Evolutionary conservation across 2,888 invertebrate genomes (phyloP), one percentile per base, ranked within the genome.

Genomic region (Yponomeuta evonymella): DNA sequence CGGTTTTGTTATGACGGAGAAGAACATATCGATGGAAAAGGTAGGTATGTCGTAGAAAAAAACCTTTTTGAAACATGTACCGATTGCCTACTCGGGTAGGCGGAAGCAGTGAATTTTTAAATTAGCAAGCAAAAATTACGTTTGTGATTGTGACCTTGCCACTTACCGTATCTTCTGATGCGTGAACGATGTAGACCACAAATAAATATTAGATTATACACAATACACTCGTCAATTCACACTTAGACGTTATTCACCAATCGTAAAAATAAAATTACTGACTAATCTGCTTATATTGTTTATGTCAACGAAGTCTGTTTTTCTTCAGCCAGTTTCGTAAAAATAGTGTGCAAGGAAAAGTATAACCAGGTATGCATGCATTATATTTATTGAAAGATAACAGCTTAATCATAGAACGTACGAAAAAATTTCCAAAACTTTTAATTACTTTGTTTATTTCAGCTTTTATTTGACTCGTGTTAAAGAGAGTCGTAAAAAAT

Each of bases 1-100:
- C 10, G 92, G 84, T 67, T 91, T 87, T 78, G 84, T 86, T 74
- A 79, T 86, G 79, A 82, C 86, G 5, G 91, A 90, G 74, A 86
- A 88, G 78, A 82, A 83, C 78, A 75, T 80, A 71, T 84, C 81
- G 83, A 77, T 76, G 72, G 76, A 76, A 72, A 76, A 83, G 84
- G 85, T 86, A 83, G 84, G 85, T 86, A 76, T 3, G 76, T 70
- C 58, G 29, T 64, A n/a, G 64, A 30, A 29, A 33, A 2, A 33
- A 33, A 23, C 8, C 1, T 65, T 65, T 30, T 29, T 65, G 1
- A 65, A 29, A 65, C 29, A 23, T 64, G 23, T 29, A 65, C 23
- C 8, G 11, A 65, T 30, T 23, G 10, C n/a, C 65, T 29, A 43
- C 43, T 43, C 6, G 43, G 43, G 6, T 11, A 66, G 15, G 33